Evolutionary conservation across 2,888 invertebrate genomes (phyloP), one percentile per base, ranked within the genome.

Genomic region (Brachycybe producta): DNA sequence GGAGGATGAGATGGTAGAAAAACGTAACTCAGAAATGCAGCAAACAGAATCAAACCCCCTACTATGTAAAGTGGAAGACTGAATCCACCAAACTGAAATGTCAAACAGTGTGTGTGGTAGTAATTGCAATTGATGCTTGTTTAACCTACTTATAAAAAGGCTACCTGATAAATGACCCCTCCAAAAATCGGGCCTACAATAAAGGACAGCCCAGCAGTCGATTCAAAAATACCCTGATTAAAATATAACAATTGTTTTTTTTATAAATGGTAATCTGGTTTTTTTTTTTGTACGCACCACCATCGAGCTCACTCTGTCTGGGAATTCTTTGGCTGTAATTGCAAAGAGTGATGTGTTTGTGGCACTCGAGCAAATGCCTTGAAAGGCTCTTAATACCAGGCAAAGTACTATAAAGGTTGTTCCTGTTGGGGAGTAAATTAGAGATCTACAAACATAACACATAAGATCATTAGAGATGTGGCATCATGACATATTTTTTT

Each of bases 281-380:
- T 5, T 11, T 7, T 23, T 41, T 17, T 8, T 7, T 8, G 11
- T 15, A 17, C 44, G 8, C 36, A 49, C 49, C 39, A 49, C 23
- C n/a, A 32, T 27, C 7, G n/a, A 17, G 21, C 34, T 32, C 21
- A 49, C 24, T 32, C 21, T 7, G 5, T 27, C 49, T 5, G 49
- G 49, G 23, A 49, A 49, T 38, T 49, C 32, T 13, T 28, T 42
- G 42, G 49, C 49, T 27, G 42, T 24, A 4, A 32, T 41, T 11
- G 42, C 30, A 3, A 49, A 27, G 11, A 34, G 17, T 13, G 49
- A 41, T 8, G 49, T 49, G 8, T 17, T 23, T 15, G 23, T 23
- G 2, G 49, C 49, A 2, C 32, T 23, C 17, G 23, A 32, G 8
- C 41, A 17, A 2, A 49, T 7, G 5, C 49, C 49, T 21, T 49